Evolutionary conservation across 2,888 invertebrate genomes (phyloP), one percentile per base, ranked within the genome.

Genomic region (Lepetodrilus schrolli): DNA sequence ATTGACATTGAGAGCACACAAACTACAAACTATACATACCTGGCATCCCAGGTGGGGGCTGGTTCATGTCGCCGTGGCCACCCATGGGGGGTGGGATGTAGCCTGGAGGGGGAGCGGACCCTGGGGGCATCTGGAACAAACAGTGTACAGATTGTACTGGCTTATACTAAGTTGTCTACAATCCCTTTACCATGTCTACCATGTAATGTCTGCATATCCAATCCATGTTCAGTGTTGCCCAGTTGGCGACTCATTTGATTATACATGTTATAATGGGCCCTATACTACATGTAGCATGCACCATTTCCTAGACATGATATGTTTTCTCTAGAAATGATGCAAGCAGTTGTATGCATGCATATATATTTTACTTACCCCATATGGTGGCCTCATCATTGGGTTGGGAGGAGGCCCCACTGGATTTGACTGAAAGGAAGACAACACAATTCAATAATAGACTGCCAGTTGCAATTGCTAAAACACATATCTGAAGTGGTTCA

Each of bases 311-410:
- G n/a, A n/a, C n/a, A n/a, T n/a, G n/a, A n/a, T n/a, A n/a, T n/a
- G n/a, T n/a, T n/a, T n/a, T n/a, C n/a, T n/a, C n/a, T n/a, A n/a
- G n/a, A n/a, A n/a, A n/a, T n/a, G n/a, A n/a, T n/a, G n/a, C n/a
- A n/a, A n/a, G n/a, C n/a, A n/a, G n/a, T n/a, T n/a, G n/a, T n/a
- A n/a, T n/a, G n/a, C n/a, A n/a, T n/a, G n/a, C n/a, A n/a, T n/a
- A n/a, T n/a, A 37, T 4, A 21, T 34, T 30, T 30, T 48, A 73
- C 80, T 80, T 75, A 85, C 84, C 73, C 81, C 83, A 80, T 82
- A 86, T 8, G 82, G 84, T 21, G 84, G 83, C 66, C 84, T 79
- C 82, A 84, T 82, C 83, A 82, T 83, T 23, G 83, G 83, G 50
- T 80, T 81, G 17, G 81, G 82, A 34, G 80, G 69, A 75, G 65